Evolutionary conservation across 2,888 invertebrate genomes (phyloP).

Genomic region (Busseola fusca): DNA sequence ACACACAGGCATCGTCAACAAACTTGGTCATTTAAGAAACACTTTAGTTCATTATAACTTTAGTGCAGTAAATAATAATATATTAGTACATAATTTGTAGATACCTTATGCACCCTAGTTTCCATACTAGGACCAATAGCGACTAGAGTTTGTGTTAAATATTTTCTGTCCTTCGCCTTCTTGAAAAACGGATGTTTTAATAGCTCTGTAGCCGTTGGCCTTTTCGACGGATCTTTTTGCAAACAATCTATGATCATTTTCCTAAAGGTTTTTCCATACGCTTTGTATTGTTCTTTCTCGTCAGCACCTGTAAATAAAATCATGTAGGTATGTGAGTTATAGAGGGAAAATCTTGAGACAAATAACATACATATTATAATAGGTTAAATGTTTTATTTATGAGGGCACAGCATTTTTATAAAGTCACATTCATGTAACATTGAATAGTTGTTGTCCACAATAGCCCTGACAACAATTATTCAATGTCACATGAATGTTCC

Average conservation of each 20-base stretch:
- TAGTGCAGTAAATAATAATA: neutral
- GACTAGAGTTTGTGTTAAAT: constrained; percentile 95
- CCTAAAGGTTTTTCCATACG: constrained; percentile 98
- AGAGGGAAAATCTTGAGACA: constrained; percentile 9
- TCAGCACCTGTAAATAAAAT: constrained; percentile 90
- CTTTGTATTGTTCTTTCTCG: constrained; percentile 99
- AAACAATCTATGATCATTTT: constrained; percentile 99
- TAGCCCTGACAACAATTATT: neutral
- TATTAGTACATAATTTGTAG: neutral
- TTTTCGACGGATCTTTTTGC: constrained; percentile 97
- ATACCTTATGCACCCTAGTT: constrained; percentile 96
- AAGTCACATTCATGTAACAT: neutral
- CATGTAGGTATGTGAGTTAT: neutral
- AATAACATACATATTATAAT: constrained; percentile 2
- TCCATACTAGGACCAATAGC: constrained; percentile 96
- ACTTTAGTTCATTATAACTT: neutral
- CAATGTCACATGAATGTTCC: too few species aligned
- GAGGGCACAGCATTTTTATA: neutral
- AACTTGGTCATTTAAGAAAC: neutral
- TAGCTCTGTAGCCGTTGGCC: constrained; percentile 98
- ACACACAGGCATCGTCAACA: neutral
- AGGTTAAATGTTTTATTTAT: constrained; percentile 1
- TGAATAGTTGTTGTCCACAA: constrained; percentile 1
- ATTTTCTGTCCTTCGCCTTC: constrained; percentile 98
- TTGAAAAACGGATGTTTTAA: constrained; percentile 99